Percentiles rank a stretch among this genome's conserved stretches.
These are phyloP conservation scores for Thamnaconus septentrionalis DNA, from an alignment of 2,113 vertebrate species.

Conservation along the genomic window DNA sequence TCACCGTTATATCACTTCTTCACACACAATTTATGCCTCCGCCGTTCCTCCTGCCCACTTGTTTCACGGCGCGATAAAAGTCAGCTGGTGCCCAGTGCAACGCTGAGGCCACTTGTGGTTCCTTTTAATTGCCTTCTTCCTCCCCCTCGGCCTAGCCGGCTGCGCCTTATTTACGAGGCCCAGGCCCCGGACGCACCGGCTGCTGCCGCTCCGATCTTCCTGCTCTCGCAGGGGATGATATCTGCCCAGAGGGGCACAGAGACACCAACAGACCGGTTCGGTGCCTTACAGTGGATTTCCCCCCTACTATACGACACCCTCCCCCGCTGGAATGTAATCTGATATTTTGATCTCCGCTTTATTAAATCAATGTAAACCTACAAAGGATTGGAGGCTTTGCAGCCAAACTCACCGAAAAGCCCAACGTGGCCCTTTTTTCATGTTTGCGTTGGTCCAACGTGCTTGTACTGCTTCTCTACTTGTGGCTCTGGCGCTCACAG, in stretches of 20 bases:
- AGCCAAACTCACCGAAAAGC: constrained; percentile 20
- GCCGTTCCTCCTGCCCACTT: constrained; percentile 76
- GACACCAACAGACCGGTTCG: constrained; percentile 5
- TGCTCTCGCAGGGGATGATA: constrained; percentile 34
- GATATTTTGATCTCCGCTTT: constrained; percentile 13
- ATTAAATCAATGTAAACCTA: constrained; percentile 13
- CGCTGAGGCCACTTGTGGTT: constrained; percentile 80
- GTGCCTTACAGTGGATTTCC: neutral
- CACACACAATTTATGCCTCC: constrained; percentile 57
- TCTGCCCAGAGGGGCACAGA: constrained; percentile 31
- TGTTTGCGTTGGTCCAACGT: constrained; percentile 26
- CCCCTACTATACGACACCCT: neutral
- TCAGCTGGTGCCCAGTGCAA: constrained; percentile 81
- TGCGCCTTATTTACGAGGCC: constrained; percentile 81
- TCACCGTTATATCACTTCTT: constrained; percentile 44
- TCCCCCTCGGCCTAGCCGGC: constrained; percentile 68
- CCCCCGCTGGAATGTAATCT: neutral
- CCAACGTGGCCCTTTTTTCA: constrained; percentile 3
- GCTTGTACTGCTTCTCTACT: constrained; percentile 29
- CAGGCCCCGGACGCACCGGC: constrained; percentile 61
- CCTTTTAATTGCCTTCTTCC: constrained; percentile 92
- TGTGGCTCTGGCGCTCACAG: constrained; percentile 23
- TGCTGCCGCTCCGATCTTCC: constrained; percentile 57
- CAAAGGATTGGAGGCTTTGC: constrained; percentile 16
- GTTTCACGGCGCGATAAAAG: constrained; percentile 86